Percentiles rank a stretch among this genome's conserved stretches.
phyloP scores from a whole-genome alignment of 2,888 invertebrate genomes.

The Leptopterna dolabrata region DNA sequence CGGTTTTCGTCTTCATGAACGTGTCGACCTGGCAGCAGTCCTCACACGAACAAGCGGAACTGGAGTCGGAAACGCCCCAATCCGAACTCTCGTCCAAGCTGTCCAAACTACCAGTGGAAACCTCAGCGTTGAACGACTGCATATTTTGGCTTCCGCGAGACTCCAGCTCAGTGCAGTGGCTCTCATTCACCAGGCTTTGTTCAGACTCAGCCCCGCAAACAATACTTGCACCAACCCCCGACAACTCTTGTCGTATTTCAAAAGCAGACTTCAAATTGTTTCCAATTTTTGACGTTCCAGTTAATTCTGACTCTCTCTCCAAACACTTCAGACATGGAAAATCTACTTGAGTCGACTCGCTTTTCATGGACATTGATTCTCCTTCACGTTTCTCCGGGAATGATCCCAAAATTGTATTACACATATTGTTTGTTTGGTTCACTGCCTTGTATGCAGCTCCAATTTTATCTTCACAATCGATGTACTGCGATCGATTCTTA shows the following conservation, averaged over 20 bases:
- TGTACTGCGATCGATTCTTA: neutral
- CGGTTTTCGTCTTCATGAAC: conserved; percentile 26
- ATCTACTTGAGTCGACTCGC: conserved; percentile 24
- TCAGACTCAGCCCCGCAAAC: neutral
- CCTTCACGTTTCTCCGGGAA: too few species aligned
- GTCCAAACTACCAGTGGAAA: neutral
- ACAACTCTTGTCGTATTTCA: too few species aligned
- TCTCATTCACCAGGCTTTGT: neutral
- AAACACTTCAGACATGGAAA: conserved; percentile 31
- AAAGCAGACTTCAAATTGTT: neutral
- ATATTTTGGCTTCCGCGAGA: neutral
- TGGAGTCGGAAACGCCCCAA: conserved; percentile 10
- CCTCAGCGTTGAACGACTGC: neutral
- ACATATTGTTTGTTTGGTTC: neutral
- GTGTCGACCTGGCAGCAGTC: neutral
- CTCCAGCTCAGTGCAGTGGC: neutral
- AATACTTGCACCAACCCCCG: too few species aligned
- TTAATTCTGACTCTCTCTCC: neutral
- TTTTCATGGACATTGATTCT: neutral
- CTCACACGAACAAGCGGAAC: neutral
- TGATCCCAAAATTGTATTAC: neutral
- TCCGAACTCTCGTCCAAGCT: neutral
- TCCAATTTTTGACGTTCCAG: neutral
- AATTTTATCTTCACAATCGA: neutral
- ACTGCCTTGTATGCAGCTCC: neutral